Evolutionary conservation across 2,797 vertebrate genomes (phyloP), one percentile per base, ranked within the genome.

Genomic region (Helarctos malayanus): DNA sequence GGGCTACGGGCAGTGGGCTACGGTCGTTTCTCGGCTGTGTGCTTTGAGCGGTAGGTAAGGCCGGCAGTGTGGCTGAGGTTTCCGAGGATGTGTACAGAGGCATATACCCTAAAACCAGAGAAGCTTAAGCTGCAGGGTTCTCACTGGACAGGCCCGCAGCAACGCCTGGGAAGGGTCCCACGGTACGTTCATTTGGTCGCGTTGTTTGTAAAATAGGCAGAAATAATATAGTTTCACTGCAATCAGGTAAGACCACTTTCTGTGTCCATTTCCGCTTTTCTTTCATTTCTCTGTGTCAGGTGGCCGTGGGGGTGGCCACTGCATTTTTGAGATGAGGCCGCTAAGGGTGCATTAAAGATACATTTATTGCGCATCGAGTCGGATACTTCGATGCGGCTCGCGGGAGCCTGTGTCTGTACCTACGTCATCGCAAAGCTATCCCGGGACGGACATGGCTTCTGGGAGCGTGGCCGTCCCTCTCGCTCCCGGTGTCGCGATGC

Each of bases 291-390:
- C 63, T 59, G 27, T 71, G 84, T 80, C 71, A 13, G 47, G 63
- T 2, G 25, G 73, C 11, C 9, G 47, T 63, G 54, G 32, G 32
- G 14, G 57, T 18, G 54, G 41, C 59, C 32, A 19, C 38, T 5
- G 5, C 21, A 19, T n/a, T 81, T 88, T 56, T 89, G 56, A 89
- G 35, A 71, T 65, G 69, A 94, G 61, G 75, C 81, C 87, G 41
- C 29, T 47, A 57, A 79, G 19, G 73, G 3, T 38, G 18, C 10
- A 27, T n/a, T 54, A 54, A 79, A 71, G 56, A 27, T 3, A 19
- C 3, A 9, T 81, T 88, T 85, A 81, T 68, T 45, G 59, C 27
- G 47, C 5, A 27, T 82, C 73, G 80, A 61, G 65, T 49, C 63
- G 59, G 85, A 49, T 41, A n/a, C 12, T 9, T 21, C 29, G 52